Evolutionary conservation across 2,797 vertebrate genomes (phyloP).

Genomic region (Arctocebus calabarensis): DNA sequence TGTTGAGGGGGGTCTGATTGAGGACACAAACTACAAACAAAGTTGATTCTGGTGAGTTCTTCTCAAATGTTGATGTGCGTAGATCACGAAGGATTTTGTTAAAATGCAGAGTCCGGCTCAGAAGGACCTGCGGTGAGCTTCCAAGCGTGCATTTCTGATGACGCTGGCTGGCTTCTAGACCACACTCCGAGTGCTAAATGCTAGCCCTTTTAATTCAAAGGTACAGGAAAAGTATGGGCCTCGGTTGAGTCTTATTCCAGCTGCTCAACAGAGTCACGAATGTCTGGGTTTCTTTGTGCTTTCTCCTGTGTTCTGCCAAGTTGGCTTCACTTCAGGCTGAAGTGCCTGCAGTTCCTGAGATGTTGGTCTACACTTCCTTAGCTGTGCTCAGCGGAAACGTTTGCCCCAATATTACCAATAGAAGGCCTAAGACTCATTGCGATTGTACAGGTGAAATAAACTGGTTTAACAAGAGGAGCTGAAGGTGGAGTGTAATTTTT

Average conservation of each 20-base stretch:
- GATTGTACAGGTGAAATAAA: constrained; percentile 10
- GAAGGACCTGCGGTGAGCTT: neutral
- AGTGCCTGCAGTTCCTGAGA: neutral
- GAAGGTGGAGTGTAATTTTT: neutral
- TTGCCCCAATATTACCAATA: neutral
- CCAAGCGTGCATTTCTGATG: neutral
- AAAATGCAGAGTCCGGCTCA: neutral
- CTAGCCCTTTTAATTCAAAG: neutral
- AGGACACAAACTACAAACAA: neutral
- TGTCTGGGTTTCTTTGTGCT: neutral
- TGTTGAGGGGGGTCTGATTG: neutral
- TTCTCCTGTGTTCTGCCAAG: neutral
- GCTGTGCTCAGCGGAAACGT: neutral
- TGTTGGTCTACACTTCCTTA: neutral
- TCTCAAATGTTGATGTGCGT: neutral
- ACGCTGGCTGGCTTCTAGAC: neutral
- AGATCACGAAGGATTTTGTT: neutral
- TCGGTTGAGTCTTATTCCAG: neutral
- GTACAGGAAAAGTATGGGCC: neutral
- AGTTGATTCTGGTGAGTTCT: neutral
- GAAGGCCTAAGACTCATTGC: neutral
- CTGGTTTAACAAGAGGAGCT: neutral
- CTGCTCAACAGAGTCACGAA: neutral
- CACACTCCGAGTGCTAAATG: neutral
- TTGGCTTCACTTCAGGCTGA: neutral